A percentile compares a stretch with the other conserved stretches of the same genome.
phyloP scores from a whole-genome alignment of 2,888 invertebrate genomes.

The Aporophyla nigra region DNA sequence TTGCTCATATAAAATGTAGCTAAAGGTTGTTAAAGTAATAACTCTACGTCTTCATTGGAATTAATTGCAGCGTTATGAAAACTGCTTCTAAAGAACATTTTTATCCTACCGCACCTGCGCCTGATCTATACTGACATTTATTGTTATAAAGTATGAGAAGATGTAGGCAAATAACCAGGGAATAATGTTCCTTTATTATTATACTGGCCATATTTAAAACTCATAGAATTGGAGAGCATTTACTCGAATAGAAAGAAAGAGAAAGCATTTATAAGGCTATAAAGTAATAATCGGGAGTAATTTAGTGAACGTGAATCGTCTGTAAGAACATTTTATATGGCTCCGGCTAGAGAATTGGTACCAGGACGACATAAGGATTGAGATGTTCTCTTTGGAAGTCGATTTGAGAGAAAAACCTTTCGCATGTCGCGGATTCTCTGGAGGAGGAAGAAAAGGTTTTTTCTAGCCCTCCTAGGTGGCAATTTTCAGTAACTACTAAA shows the following conservation, averaged over 20 bases:
- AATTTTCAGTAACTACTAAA: constrained; percentile 4
- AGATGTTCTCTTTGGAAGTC: constrained; percentile 9
- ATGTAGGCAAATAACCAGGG: neutral
- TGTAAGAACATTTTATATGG: constrained; percentile 20
- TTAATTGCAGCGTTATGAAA: constrained; percentile 27
- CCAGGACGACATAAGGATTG: constrained; percentile 5
- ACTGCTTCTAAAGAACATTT: constrained; percentile 17
- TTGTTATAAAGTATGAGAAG: constrained; percentile 25
- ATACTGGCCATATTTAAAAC: neutral
- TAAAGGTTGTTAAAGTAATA: constrained; percentile 24
- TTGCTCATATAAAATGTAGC: neutral
- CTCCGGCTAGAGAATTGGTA: neutral
- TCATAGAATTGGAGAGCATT: constrained; percentile 1
- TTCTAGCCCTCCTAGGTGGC: neutral
- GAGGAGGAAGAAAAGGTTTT: neutral
- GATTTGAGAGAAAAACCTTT: constrained; percentile 12
- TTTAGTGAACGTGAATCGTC: constrained; percentile 26
- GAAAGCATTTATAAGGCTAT: constrained; percentile 26
- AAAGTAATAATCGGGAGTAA: constrained; percentile 50
- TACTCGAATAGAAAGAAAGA: neutral
- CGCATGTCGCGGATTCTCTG: neutral
- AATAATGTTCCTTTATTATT: constrained; percentile 17
- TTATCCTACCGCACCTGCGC: constrained; percentile 13
- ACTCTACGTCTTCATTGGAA: constrained; percentile 18
- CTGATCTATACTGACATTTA: constrained; percentile 39